Base-by-base conservation (phyloP, 2,113 vertebrate species). In the Reinhardtius hippoglossoides region DNA sequence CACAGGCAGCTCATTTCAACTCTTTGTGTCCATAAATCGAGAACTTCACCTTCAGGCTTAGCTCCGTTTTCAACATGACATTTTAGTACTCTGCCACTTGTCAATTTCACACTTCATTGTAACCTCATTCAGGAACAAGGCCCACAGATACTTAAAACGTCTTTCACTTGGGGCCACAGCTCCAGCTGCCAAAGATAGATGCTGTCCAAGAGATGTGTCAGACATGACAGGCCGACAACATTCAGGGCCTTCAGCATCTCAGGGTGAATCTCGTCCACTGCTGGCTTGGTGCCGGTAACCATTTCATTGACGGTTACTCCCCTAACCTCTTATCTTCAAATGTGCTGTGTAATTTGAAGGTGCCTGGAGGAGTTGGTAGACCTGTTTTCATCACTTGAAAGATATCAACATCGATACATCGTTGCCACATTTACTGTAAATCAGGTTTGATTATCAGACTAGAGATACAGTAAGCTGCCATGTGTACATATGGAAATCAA, bases 11-110 rank as follows among this genome's bases (percentile, higher is more conserved):
- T 76, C 58, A 66, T 80, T 84, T 80, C 63, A 78, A 40, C 70
- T 76, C 52, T 80, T 74, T 86, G 66, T 80, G 78, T 73, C 74
- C 27, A 60, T 76, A 83, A 88, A 85, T 84, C 73, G 52, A 71
- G 61, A 78, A 78, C 66, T 80, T 81, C 71, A 72, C 74, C 76
- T 59, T 81, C 66, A 68, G 67, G 71, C 76, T 64, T 23, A 40
- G 37, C 75, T 79, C 55, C 50, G 76, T 76, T 76, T 87, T 84
- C 57, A 80, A 48, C 37, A 31, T 78, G 73, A 56, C 74, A 78
- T 88, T 88, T 90, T 54, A 74, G 56, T 26, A 50, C 80, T 46
- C 58, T 60, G 8, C 61, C 23, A 60, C 59, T 82, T 68, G 69
- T 71, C 69, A 82, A 6, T 82, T 82, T 68, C 68, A 78, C 58